Percentiles rank a stretch among this genome's conserved stretches.
Evolutionary conservation across 1,140 invertebrate species (phyloP).

Genomic region (Andricus grossulariae): DNA sequence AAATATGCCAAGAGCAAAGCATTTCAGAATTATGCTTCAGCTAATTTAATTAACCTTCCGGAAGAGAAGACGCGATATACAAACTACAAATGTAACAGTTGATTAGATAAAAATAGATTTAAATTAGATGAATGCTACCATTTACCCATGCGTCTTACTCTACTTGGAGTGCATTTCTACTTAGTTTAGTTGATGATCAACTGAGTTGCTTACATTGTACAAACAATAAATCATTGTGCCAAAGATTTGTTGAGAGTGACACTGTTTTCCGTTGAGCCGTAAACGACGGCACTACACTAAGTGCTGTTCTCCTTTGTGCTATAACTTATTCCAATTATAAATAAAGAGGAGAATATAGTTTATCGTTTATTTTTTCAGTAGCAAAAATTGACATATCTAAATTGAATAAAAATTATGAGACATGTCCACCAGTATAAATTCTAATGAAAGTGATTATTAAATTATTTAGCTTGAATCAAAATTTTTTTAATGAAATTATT

Average conservation of each 20-base stretch:
- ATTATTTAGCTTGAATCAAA: no score
- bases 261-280: slow-evolving; percentile 1
- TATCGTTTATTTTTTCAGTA: no score
- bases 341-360: slow-evolving; percentile 6
- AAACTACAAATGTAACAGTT: background rate
- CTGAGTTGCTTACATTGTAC: background rate
- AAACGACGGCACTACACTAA: background rate
- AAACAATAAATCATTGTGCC: slow-evolving; percentile 1
- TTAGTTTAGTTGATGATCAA: slow-evolving; percentile 2
- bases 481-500: no score
- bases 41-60: slow-evolving; percentile 16
- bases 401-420: no score
- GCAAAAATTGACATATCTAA: no score
- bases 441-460: no score
- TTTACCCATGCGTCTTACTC: background rate
- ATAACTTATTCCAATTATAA: slow-evolving; percentile 22
- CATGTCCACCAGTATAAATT: no score
- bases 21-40: background rate
- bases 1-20: background rate
- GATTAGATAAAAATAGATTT: slow-evolving; percentile 14
- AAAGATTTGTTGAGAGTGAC: slow-evolving; percentile 4
- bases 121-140: slow-evolving; percentile 4
- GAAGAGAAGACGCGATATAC: background rate
- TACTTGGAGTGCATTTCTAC: background rate
- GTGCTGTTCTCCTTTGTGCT: background rate